Base-by-base conservation (phyloP, 2,113 vertebrate genomes). In the Nanorana parkeri region DNA sequence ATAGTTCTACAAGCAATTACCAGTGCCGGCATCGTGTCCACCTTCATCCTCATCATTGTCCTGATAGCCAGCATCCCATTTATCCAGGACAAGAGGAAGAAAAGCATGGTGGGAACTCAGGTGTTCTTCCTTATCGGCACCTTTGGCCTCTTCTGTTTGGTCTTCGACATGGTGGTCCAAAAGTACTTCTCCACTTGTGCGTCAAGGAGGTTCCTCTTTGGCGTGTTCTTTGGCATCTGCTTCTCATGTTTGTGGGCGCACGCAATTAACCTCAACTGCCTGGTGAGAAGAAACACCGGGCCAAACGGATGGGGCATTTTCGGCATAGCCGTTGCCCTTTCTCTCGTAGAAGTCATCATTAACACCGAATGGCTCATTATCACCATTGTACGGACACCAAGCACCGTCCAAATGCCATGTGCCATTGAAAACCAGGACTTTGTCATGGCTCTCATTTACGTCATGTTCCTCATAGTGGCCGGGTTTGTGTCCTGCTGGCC, bases 301-400 rank as follows among this genome's bases (percentile, higher is more conserved):
- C 95, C 95, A 0, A 89, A 78, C 32, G 92, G 88, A 5, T 95
- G 96, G 95, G 86, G 86, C 54, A 75, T 95, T 0, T 94, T 94
- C 68, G 76, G 90, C 0, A 91, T 93, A 68, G 95, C 95, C 0
- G 0, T 95, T 85, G 92, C 90, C 1, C 89, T 99, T 0, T 88
- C 94, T 88, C 86, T 94, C 5, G 96, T 99, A 68, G 96, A 99
- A 88, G 95, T 94, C 60, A 90, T 99, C 87, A 95, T 99, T 90
- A 99, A 99, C 66, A 81, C 94, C 0, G 97, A 99, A 90, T 99
- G 98, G 98, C 90, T 99, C 41, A 92, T 98, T 82, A 95, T 99
- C 87, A 98, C 98, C 0, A 85, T 97, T 28, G 95, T 91, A 0
- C 93, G 92, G 15, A 85, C n/a, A 0, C 87, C 88, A 10, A 8